Evolutionary conservation across 2,113 vertebrate species (phyloP), one percentile per base, ranked within the genome.

Genomic region (Fulica atra): DNA sequence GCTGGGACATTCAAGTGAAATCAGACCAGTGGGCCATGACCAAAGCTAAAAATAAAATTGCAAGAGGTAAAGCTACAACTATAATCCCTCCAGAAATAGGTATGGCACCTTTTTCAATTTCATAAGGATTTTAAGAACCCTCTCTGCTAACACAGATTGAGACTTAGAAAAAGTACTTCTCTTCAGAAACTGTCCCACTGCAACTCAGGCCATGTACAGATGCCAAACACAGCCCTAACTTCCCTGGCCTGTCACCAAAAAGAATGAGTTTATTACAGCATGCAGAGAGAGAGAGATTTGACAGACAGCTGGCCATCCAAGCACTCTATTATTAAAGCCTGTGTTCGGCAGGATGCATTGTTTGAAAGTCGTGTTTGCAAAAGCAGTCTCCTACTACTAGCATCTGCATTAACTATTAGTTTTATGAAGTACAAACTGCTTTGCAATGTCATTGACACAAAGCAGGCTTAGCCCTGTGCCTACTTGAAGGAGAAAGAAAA

Each of bases 41-140:
- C 44, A 24, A 89, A 93, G 82, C 70, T 89, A 94, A 95, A 92
- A 96, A 95, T 94, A 96, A 96, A 95, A 91, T 56, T 92, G n/a
- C 42, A 96, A 88, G 68, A 92, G 42, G 19, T 70, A 89, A 83
- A 91, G n/a, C 60, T 88, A 69, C 53, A 87, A 36, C 57, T 87
- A 44, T 91, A 93, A 94, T 86, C 80, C 57, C 90, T 82, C 31
- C 48, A 86, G n/a, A 36, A 81, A 84, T 84, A 79, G 13, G 66
- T 80, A 73, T 46, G 69, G 24, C 40, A 95, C 29, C 51, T 44
- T 95, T 83, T 96, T 76, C 89, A 93, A 65, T 88, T 79, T 86
- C 13, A 4, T 59, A 77, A 86, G 77, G 71, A 74, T 89, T 91
- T 96, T 84, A 85, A 88, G 56, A 72, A 88, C 11, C 1, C 28